Evolutionary conservation across 2,888 invertebrate species (phyloP).

Genomic region (Eueremaeus valkanovi): DNA sequence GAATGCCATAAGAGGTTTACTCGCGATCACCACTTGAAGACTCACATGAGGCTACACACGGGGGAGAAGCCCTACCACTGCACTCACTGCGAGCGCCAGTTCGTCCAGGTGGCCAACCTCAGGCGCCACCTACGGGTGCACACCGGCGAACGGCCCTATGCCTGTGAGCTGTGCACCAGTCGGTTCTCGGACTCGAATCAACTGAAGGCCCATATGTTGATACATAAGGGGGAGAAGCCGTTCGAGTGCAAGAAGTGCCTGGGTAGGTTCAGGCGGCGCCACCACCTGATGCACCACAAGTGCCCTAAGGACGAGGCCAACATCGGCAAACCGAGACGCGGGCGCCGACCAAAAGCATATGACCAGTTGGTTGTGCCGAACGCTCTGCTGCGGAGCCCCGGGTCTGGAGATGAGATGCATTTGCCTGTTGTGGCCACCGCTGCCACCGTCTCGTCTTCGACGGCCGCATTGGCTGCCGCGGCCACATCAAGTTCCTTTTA

Average conservation of each 20-base stretch:
- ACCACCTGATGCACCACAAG: slow-evolving; percentile 79
- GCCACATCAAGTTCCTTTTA: slow-evolving; percentile 40
- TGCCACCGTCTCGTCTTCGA: slow-evolving; percentile 40
- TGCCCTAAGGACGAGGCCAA: slow-evolving; percentile 59
- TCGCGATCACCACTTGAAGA: slow-evolving; percentile 86
- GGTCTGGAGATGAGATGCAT: slow-evolving; percentile 27
- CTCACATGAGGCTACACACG: slow-evolving; percentile 85
- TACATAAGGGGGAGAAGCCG: slow-evolving; percentile 85
- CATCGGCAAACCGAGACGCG: slow-evolving; percentile 48
- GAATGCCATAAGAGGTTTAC: slow-evolving; percentile 90
- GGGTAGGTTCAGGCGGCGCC: slow-evolving; percentile 74
- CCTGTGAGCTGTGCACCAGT: slow-evolving; percentile 76
- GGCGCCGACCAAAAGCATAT: slow-evolving; percentile 48
- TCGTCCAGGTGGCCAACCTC: slow-evolving; percentile 88
- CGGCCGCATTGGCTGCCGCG: slow-evolving; percentile 40
- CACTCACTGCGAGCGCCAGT: slow-evolving; percentile 83
- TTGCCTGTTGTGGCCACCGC: slow-evolving; percentile 30
- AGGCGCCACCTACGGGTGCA: slow-evolving; percentile 82
- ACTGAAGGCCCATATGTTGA: slow-evolving; percentile 79
- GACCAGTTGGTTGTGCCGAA: slow-evolving; percentile 40
- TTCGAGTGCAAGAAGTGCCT: slow-evolving; percentile 76
- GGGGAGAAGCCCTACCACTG: slow-evolving; percentile 91
- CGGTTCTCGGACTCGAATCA: slow-evolving; percentile 89
- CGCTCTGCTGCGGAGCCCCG: slow-evolving; percentile 23
- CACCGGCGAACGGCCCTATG: slow-evolving; percentile 84